These are phyloP conservation scores for Cinclus cinclus DNA, from an alignment of 2,113 vertebrate genomes.

Conservation along the genomic window DNA sequence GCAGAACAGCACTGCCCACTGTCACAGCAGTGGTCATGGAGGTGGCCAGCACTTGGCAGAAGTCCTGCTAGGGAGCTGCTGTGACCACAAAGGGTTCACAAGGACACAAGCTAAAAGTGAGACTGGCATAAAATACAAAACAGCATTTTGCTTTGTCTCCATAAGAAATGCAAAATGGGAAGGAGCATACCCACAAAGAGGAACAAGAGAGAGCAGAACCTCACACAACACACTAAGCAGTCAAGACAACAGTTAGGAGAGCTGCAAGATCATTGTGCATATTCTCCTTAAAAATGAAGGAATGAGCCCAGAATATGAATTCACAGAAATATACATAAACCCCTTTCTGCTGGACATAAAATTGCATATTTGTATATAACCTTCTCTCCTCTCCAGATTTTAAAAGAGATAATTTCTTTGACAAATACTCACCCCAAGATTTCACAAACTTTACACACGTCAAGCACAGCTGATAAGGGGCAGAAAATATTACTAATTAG, in stretches of 20 bases:
- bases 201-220: background rate
- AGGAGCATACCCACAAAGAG: background rate
- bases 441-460: background rate
- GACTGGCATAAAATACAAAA: background rate
- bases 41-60: background rate
- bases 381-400: background rate
- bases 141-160: background rate
- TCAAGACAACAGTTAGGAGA: background rate
- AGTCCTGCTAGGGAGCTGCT: background rate
- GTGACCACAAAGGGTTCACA: background rate
- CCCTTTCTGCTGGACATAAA: background rate
- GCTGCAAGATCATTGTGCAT: background rate
- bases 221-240: background rate
- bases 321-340: background rate
- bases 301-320: background rate
- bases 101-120: background rate
- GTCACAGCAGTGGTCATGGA: rapidly evolving
- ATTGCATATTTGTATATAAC: background rate
- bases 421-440: background rate
- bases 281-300: background rate
- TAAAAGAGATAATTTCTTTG: background rate
- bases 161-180: background rate
- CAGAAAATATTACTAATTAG: constrained; percentile 37
- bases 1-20: background rate
- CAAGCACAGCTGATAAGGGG: background rate